Base-by-base conservation (phyloP, 2,888 invertebrate genomes). In the Nomada goodeniana region DNA sequence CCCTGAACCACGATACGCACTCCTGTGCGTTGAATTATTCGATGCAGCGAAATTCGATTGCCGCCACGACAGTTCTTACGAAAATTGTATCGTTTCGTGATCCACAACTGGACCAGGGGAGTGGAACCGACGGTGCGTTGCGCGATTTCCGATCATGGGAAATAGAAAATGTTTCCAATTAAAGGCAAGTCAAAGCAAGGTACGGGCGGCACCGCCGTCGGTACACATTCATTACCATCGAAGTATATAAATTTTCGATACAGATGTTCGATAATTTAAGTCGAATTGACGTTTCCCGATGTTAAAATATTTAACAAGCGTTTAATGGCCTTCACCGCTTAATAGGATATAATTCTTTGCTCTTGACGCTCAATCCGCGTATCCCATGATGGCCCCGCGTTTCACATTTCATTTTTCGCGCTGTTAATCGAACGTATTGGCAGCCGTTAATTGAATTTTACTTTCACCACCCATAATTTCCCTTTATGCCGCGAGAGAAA, bases 391-490 rank as follows among this genome's bases (percentile, higher is more conserved):
- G 15, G 36, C 23, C 20, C 42, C 53, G 2, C 52, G 5, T 47
- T 47, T 47, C 47, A 47, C 47, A 47, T 36, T 53, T 36, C 53
- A 5, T 20, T n/a, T 67, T 10, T 68, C 42, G 26, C 26, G n/a
- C 26, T n/a, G 29, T 50, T 18, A 11, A 26, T 63, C 44, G 44
- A 63, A 44, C 4, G 42, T n/a, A 18, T 53, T n/a, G n/a, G n/a
- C 36, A 42, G 4, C 10, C 26, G 42, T 23, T 23, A 55, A 68
- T 42, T 55, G 55, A 68, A 55, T 42, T 55, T 55, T 55, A 68
- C 68, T 68, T 68, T 68, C 68, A 68, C 67, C 53, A 42, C 18
- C 68, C 36, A 67, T 36, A 52, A 52, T 20, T 52, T 67, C 20
- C 26, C 4, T 47, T 15, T 47, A 18, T 2, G 18, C 7, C 2